Conservation (phyloP, 1,140 invertebrate genomes). For the Bombus waltoni region DNA sequence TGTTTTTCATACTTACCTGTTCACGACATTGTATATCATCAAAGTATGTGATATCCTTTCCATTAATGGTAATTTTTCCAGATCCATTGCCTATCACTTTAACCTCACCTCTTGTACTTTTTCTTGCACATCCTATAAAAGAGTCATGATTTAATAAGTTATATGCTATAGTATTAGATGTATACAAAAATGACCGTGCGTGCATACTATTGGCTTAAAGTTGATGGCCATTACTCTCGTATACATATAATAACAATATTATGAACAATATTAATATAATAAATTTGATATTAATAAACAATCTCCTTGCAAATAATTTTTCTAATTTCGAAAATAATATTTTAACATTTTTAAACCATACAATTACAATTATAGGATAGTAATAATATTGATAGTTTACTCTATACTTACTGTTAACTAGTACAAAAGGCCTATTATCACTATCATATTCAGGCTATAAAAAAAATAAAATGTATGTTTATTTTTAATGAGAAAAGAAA, state of each 20-base stretch:
- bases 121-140: conserved; percentile 87
- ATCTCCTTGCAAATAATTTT: not conserved
- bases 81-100: conserved; percentile 89
- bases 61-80: conserved; percentile 93
- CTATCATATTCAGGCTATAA: conserved; percentile 64
- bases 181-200: no score
- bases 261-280: not conserved
- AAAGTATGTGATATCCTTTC: conserved; percentile 90
- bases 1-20: conserved; percentile 84
- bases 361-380: not conserved
- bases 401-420: conserved; percentile 60
- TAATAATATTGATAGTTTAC: conserved; percentile 9
- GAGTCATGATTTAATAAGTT: not conserved
- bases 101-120: conserved; percentile 87
- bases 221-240: no score
- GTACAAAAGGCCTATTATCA: conserved; percentile 62
- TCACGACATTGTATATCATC: conserved; percentile 87
- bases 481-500: conserved; percentile 8
- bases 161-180: no score
- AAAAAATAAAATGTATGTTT: conserved; percentile 32
- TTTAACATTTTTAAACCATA: no score
- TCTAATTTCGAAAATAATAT: not conserved
- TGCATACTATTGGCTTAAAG: no score
- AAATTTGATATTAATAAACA: conserved; percentile 17
- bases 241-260: not conserved